phyloP scores from a whole-genome alignment of 2,113 vertebrate species.

The Phodopus roborovskii region DNA sequence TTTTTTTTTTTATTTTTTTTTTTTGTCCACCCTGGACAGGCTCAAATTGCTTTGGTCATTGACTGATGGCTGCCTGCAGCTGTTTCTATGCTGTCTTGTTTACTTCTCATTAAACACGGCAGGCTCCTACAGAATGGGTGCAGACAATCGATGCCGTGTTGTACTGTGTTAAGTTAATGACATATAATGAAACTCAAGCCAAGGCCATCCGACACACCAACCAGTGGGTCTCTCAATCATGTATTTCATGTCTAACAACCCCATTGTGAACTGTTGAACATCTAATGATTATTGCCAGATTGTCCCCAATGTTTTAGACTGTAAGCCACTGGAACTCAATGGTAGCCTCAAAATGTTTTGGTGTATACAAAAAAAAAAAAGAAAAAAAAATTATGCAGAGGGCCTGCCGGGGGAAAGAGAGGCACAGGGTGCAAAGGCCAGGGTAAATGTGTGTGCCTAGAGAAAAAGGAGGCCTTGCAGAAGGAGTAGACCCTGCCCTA shows the following conservation, averaged over 20 bases:
- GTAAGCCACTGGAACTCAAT: constrained; percentile 41
- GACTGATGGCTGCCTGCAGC: constrained; percentile 29
- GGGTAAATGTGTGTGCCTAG: background rate
- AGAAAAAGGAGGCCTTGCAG: background rate
- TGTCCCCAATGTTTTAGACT: constrained; percentile 10
- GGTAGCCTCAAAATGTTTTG: background rate
- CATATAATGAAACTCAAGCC: background rate
- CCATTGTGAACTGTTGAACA: background rate
- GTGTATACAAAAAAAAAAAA: background rate
- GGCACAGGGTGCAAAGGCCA: background rate
- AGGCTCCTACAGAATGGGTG: background rate
- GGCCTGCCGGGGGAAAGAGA: background rate
- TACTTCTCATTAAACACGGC: constrained; percentile 22
- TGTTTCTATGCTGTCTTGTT: constrained; percentile 21
- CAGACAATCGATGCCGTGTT: constrained; percentile 52
- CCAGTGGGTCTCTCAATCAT: background rate
- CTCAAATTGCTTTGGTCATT: background rate
- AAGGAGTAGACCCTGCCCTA: accelerated
- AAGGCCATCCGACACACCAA: constrained; percentile 31
- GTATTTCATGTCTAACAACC: constrained; percentile 35
- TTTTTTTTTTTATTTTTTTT: background rate
- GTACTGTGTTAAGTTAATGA: constrained; percentile 53
- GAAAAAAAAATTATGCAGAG: background rate
- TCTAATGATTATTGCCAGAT: background rate
- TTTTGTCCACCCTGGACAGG: background rate